Evolutionary conservation across 2,113 vertebrate genomes (phyloP).

Genomic region (Saimiri boliviensis): DNA sequence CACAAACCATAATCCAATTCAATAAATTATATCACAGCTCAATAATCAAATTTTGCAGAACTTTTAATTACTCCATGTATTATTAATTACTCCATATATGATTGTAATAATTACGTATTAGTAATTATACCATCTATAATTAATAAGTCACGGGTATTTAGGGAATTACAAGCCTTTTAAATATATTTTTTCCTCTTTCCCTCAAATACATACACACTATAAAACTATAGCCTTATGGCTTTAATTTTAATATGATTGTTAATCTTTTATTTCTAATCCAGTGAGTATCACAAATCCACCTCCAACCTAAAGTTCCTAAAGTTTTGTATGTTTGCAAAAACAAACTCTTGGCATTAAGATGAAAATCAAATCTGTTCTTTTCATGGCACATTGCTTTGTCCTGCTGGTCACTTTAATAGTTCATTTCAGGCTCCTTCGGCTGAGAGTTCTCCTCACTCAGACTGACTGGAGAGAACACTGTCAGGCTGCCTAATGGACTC

Average conservation of each 20-base stretch:
- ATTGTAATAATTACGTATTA: not conserved
- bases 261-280: not conserved
- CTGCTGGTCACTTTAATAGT: not conserved
- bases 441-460: not conserved
- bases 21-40: not conserved
- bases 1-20: not conserved
- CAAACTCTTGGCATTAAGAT: not conserved
- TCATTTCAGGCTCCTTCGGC: not conserved
- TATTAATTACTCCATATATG: not conserved
- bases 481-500: not conserved
- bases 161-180: not conserved
- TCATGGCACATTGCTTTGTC: not conserved
- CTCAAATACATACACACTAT: not conserved
- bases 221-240: not conserved
- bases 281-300: not conserved
- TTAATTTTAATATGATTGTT: conserved; percentile 9
- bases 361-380: conserved; percentile 7
- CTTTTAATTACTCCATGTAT: not conserved
- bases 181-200: not conserved
- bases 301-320: not conserved
- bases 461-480: not conserved
- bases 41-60: not conserved
- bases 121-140: not conserved
- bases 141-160: not conserved
- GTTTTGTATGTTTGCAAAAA: conserved; percentile 3